phyloP scores from a whole-genome alignment of 2,797 vertebrate species.

The Rousettus madagascariensis region DNA sequence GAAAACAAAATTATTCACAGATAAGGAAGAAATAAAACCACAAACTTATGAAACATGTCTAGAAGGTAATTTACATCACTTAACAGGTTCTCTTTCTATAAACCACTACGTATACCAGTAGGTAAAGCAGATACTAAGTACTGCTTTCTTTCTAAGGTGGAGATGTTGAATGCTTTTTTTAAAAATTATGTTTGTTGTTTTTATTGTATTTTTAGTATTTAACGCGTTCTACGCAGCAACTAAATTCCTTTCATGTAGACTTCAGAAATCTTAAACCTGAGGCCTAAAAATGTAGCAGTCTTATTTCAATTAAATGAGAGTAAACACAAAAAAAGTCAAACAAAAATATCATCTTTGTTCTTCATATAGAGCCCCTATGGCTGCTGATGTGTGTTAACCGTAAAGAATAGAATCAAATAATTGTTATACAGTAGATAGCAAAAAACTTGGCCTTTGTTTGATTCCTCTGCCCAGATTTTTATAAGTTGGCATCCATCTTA shows the following conservation, averaged over 20 bases:
- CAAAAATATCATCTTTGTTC: background rate
- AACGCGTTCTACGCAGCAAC: conserved; percentile 10
- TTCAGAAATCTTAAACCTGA: conserved; percentile 34
- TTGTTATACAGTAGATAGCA: background rate
- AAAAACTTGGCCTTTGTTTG: background rate
- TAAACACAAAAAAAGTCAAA: background rate
- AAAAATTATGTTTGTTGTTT: background rate
- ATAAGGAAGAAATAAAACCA: background rate
- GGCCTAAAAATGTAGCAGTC: background rate
- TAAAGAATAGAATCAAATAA: background rate
- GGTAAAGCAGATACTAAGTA: background rate
- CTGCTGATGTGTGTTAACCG: background rate
- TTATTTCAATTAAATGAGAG: conserved; percentile 45
- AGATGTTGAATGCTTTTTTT: background rate
- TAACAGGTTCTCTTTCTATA: background rate
- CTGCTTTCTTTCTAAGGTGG: background rate
- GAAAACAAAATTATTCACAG: background rate
- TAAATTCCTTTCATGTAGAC: conserved; percentile 27
- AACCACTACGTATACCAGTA: background rate
- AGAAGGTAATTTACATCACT: background rate
- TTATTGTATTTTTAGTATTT: background rate
- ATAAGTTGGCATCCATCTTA: background rate
- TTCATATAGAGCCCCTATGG: background rate
- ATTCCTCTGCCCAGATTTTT: background rate
- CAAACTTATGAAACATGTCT: background rate